Conservation (phyloP, 2,797 vertebrate genomes). For the Euthynnus affinis region DNA sequence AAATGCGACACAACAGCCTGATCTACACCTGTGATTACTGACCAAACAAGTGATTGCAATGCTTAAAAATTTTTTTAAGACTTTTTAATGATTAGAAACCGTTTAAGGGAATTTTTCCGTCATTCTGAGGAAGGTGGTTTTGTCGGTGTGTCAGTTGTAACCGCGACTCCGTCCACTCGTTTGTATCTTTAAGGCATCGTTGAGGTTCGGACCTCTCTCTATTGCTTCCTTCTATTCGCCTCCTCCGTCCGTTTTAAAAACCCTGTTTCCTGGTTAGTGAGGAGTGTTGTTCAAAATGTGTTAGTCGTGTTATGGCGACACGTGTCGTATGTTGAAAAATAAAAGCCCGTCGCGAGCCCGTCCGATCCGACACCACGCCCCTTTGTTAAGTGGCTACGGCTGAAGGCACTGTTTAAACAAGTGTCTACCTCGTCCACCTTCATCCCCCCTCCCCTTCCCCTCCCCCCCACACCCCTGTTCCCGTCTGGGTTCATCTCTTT, state of each 20-base stretch:
- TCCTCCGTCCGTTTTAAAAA: slow-evolving; percentile 35
- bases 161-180: slow-evolving; percentile 30
- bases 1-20: not conserved
- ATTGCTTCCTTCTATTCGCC: slow-evolving; percentile 22
- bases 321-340: slow-evolving; percentile 33
- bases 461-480: slow-evolving; percentile 23
- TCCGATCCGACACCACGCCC: slow-evolving; percentile 48
- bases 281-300: slow-evolving; percentile 43
- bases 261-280: slow-evolving; percentile 36
- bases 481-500: slow-evolving; percentile 22
- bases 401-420: slow-evolving; percentile 67
- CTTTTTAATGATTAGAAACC: not conserved
- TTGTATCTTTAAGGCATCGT: slow-evolving; percentile 24
- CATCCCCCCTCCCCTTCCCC: slow-evolving; percentile 8
- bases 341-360: slow-evolving; percentile 35
- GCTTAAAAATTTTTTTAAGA: not conserved
- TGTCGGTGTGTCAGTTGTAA: no score
- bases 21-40: not conserved
- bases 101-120: not conserved
- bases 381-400: slow-evolving; percentile 48
- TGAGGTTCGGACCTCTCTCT: slow-evolving; percentile 25
- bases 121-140: no score
- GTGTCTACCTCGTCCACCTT: slow-evolving; percentile 20
- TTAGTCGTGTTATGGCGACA: slow-evolving; percentile 57
- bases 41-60: not conserved